These are phyloP conservation scores for Diabrotica balteata DNA, from an alignment of 2,888 invertebrate genomes.

Conservation along the genomic window DNA sequence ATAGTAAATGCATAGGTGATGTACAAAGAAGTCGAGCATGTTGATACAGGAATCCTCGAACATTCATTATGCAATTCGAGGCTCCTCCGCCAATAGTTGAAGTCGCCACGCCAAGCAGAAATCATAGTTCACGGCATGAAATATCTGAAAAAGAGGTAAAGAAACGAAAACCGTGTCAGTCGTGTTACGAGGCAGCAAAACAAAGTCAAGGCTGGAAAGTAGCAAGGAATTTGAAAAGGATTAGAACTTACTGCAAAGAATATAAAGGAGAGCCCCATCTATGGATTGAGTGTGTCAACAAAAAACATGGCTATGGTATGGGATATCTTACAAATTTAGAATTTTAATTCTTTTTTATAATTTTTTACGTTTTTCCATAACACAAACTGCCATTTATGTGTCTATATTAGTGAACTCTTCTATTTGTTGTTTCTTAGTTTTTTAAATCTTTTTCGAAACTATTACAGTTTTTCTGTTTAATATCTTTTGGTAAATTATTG, in stretches of 20 bases:
- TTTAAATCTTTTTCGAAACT: no score
- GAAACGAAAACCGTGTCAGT: slow-evolving; percentile 9
- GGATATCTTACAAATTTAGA: no score
- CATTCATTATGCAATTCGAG: slow-evolving; percentile 7
- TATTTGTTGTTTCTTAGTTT: no score
- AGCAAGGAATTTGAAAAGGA: slow-evolving; percentile 14
- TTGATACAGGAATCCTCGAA: slow-evolving; percentile 3
- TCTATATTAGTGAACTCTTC: no score
- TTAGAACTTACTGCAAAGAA: slow-evolving; percentile 11
- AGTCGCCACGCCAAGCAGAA: slow-evolving; percentile 2
- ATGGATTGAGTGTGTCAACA: not conserved
- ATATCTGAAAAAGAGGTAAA: slow-evolving; percentile 7
- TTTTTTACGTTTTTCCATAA: no score
- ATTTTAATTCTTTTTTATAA: no score
- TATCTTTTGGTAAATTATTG: no score
- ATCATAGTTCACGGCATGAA: slow-evolving; percentile 5
- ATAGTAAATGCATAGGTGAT: slow-evolving; percentile 14
- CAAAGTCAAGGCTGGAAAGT: slow-evolving; percentile 8
- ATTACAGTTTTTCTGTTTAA: no score
- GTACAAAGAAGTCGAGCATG: slow-evolving; percentile 5
- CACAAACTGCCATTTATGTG: no score
- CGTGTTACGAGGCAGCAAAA: slow-evolving; percentile 4
- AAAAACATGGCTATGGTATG: no score
- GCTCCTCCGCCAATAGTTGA: slow-evolving; percentile 8
- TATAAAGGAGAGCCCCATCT: slow-evolving; percentile 18